These are phyloP conservation scores for Mastacembelus armatus DNA, from an alignment of 2,797 vertebrate genomes.

Conservation along the genomic window DNA sequence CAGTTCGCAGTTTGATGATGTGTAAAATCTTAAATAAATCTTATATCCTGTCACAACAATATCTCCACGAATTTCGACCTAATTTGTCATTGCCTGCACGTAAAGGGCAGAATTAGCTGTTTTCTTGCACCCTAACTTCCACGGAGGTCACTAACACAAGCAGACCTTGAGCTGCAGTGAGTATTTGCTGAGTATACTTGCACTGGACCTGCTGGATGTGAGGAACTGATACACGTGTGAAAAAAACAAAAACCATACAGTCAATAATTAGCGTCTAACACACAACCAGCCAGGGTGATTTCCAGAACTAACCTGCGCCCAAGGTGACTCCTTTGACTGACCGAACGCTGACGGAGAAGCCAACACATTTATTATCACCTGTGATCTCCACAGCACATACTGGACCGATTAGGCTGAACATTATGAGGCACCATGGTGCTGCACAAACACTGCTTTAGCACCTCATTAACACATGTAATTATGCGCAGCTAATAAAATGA, in stretches of 20 bases:
- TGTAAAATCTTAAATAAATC: no score
- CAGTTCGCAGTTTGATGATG: no score
- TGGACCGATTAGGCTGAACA: background rate
- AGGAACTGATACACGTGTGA: conserved; percentile 12
- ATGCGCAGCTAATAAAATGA: conserved; percentile 13
- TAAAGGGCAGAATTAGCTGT: no score
- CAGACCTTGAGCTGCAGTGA: background rate
- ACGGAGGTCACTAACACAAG: background rate
- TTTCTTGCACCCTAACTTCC: no score
- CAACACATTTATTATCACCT: conserved; percentile 8
- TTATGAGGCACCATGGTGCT: conserved; percentile 9
- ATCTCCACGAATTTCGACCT: no score
- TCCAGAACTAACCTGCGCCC: background rate
- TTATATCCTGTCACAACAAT: no score
- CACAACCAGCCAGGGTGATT: background rate
- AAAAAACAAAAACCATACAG: background rate
- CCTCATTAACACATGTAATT: conserved; percentile 5
- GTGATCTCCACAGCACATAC: conserved; percentile 27
- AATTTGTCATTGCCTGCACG: no score
- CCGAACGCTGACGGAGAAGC: conserved; percentile 7
- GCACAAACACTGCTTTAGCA: conserved; percentile 8
- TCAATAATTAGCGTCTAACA: conserved; percentile 9
- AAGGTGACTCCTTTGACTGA: conserved; percentile 50
- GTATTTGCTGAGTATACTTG: conserved; percentile 12
- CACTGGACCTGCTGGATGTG: background rate